phyloP scores from a whole-genome alignment of 2,888 invertebrate species.

The Torymus tubicola region DNA sequence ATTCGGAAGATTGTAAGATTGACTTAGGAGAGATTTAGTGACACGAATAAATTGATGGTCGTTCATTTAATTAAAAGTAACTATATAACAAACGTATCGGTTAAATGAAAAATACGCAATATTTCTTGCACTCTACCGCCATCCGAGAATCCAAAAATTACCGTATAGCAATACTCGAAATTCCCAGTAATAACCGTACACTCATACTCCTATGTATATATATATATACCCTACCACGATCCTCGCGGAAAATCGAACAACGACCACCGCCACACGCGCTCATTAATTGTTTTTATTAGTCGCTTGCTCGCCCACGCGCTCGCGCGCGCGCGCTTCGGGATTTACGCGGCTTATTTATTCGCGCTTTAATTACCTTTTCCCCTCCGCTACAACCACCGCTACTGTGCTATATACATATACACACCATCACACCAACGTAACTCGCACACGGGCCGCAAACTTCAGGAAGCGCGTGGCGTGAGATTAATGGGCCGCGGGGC shows the following conservation, averaged over 20 bases:
- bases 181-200: too few relatives aligned
- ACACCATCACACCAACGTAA: slow-evolving; percentile 68
- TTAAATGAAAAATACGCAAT: too few relatives aligned
- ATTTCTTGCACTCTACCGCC: too few relatives aligned
- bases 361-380: slow-evolving; percentile 73
- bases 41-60: too few relatives aligned
- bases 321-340: slow-evolving; percentile 59
- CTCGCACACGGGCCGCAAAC: slow-evolving; percentile 61
- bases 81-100: too few relatives aligned
- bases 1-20: too few relatives aligned
- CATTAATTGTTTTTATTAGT: slow-evolving; percentile 66
- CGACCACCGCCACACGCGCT: not conserved
- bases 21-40: too few relatives aligned
- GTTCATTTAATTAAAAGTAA: too few relatives aligned
- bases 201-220: too few relatives aligned
- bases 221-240: too few relatives aligned
- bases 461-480: slow-evolving; percentile 65
- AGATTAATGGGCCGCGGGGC: slow-evolving; percentile 66
- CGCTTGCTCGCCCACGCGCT: slow-evolving; percentile 50
- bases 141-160: too few relatives aligned
- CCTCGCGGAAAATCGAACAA: slow-evolving; percentile 10
- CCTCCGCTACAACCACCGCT: slow-evolving; percentile 44
- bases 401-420: slow-evolving; percentile 49
- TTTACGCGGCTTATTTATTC: slow-evolving; percentile 75
- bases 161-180: too few relatives aligned